phyloP scores from a whole-genome alignment of 1,140 invertebrate genomes.

The Akabosia matsudoensis region DNA sequence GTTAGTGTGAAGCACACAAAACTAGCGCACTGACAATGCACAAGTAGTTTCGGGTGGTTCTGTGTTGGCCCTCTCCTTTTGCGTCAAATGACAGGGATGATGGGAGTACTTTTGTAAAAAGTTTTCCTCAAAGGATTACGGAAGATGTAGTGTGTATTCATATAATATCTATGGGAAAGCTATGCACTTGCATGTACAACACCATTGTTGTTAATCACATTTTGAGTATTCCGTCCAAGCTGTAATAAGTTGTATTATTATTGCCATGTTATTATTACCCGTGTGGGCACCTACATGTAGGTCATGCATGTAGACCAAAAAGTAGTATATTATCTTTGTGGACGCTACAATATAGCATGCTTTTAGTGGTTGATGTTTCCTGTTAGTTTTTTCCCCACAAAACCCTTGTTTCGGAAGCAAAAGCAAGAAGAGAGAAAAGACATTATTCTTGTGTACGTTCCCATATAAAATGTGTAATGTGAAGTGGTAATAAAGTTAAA shows the following conservation, averaged over 20 bases:
- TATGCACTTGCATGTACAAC: background rate
- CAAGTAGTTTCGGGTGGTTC: background rate
- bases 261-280: background rate
- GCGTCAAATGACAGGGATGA: background rate
- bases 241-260: background rate
- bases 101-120: background rate
- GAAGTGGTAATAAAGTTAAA: slow-evolving; percentile 22
- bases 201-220: background rate
- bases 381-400: slow-evolving; percentile 3
- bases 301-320: background rate
- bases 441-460: slow-evolving; percentile 10
- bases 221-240: too few relatives aligned
- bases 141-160: too few relatives aligned
- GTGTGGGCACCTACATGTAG: background rate
- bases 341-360: background rate
- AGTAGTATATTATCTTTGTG: background rate
- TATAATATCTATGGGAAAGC: background rate
- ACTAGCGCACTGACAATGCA: too few relatives aligned
- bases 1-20: too few relatives aligned
- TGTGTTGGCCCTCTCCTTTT: background rate
- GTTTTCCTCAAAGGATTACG: background rate
- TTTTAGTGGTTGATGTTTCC: background rate
- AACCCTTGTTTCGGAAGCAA: background rate
- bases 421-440: background rate
- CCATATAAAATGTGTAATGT: slow-evolving; percentile 12